phyloP scores from a whole-genome alignment of 1,140 invertebrate species.

The Megalonaias nervosa region DNA sequence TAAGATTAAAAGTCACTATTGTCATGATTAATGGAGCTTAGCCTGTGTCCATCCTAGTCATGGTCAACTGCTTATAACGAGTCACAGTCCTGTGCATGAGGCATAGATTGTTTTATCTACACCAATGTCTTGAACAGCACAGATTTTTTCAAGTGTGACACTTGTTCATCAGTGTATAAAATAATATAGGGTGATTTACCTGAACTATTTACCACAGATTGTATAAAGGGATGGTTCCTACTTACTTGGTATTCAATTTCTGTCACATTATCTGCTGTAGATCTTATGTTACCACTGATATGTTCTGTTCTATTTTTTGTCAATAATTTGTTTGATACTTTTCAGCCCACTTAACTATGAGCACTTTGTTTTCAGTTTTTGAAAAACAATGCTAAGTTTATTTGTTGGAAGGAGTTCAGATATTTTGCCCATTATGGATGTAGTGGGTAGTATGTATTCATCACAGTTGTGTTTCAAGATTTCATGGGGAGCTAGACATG shows the following conservation, averaged over 20 bases:
- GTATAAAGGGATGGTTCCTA: background rate
- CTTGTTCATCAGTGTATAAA: constrained; percentile 17
- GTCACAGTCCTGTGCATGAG: constrained; percentile 18
- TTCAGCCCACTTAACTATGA: too few species aligned
- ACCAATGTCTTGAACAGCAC: constrained; percentile 15
- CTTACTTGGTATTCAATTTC: constrained; percentile 5
- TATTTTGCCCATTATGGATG: too few species aligned
- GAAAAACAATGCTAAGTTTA: too few species aligned
- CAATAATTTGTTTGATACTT: too few species aligned
- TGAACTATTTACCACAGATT: constrained; percentile 2
- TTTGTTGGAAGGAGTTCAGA: too few species aligned
- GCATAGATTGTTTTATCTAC: constrained; percentile 12
- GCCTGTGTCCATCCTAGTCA: background rate
- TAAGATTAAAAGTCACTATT: constrained; percentile 9
- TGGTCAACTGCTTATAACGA: constrained; percentile 13
- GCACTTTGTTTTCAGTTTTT: too few species aligned
- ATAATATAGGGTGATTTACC: constrained; percentile 4
- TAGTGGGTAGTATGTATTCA: too few species aligned
- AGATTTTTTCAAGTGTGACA: constrained; percentile 8
- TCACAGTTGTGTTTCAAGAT: too few species aligned
- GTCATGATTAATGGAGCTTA: constrained; percentile 10
- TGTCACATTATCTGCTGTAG: background rate
- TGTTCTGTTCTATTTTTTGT: too few species aligned
- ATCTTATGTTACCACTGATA: background rate
- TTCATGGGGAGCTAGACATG: too few species aligned